Percentiles rank a stretch among this genome's conserved stretches.
Evolutionary conservation across 2,797 vertebrate genomes (phyloP).

Genomic region (Phaenicophaeus curvirostris): DNA sequence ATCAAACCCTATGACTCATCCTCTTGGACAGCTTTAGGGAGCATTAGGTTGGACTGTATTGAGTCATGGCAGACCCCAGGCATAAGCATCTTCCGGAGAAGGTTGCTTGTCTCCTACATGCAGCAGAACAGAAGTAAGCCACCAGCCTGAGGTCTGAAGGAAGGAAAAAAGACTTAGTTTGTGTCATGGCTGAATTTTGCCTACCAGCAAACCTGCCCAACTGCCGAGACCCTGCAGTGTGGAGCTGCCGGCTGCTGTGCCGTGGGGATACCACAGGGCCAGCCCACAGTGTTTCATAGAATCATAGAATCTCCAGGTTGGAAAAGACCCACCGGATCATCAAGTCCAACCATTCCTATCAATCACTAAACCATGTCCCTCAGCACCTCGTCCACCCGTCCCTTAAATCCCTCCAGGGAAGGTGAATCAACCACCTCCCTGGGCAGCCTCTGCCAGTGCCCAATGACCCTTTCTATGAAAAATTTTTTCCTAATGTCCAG

Average conservation of each 20-base stretch:
- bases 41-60: accelerated
- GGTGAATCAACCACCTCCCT: too few relatives aligned
- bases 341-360: too few relatives aligned
- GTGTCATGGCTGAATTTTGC: neutral
- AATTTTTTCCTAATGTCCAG: too few relatives aligned
- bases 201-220: neutral
- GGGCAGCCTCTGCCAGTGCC: too few relatives aligned
- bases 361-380: too few relatives aligned
- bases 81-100: neutral
- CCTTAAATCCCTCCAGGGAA: too few relatives aligned
- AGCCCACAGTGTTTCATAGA: accelerated
- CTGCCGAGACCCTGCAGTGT: accelerated
- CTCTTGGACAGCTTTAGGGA: neutral
- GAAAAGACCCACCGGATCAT: too few relatives aligned
- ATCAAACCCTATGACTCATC: neutral
- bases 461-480: too few relatives aligned
- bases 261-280: accelerated
- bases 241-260: neutral
- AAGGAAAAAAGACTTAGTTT: neutral
- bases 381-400: too few relatives aligned
- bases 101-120: neutral
- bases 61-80: neutral
- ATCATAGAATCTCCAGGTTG: too few relatives aligned
- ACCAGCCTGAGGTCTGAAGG: neutral
- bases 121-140: neutral